Evolutionary conservation across 2,113 vertebrate genomes (phyloP), one percentile per base, ranked within the genome.

Genomic region (Sturnus vulgaris): DNA sequence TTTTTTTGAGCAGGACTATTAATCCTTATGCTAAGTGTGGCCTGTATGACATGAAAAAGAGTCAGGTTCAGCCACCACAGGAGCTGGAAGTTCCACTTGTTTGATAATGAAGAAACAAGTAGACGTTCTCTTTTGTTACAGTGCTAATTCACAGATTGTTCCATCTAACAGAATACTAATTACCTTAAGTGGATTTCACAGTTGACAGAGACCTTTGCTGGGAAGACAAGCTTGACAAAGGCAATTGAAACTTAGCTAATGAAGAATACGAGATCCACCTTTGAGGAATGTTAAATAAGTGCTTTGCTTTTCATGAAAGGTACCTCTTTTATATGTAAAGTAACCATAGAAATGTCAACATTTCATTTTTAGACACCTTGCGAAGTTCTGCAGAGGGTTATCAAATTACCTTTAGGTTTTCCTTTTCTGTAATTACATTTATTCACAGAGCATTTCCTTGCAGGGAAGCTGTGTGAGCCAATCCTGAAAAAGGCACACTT

Each of bases 161-260:
- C 96, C 97, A 92, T 95, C 83, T 89, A 96, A 82, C 83, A 91
- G 95, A 97, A 97, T 97, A 85, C 94, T 97, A 96, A 98, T 98
- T 95, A 95, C 92, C 85, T 92, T 97, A 97, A 97, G 76, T 97
- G 77, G 81, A 93, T 96, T 97, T 95, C 70, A 97, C 81, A 93
- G 92, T 88, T 97, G 95, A 97, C 96, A 97, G 95, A 97, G 96
- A 98, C 85, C 93, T 97, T 97, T 97, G 92, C 77, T 1, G 33
- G 85, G 97, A 97, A 97, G 96, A 97, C 59, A 77, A 93, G 77
- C 56, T 94, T 97, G 92, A 97, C 95, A 94, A 57, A 85, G 94
- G 86, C 93, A 97, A 97, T 73, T 97, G 92, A 98, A 98, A 96
- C 88, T 92, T 78, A 88, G 80, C 93, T 97, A 98, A 97, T 96